A percentile compares a stretch with the other conserved stretches of the same genome.
phyloP scores from a whole-genome alignment of 2,888 invertebrate species.

The Drosophila maculinotata region DNA sequence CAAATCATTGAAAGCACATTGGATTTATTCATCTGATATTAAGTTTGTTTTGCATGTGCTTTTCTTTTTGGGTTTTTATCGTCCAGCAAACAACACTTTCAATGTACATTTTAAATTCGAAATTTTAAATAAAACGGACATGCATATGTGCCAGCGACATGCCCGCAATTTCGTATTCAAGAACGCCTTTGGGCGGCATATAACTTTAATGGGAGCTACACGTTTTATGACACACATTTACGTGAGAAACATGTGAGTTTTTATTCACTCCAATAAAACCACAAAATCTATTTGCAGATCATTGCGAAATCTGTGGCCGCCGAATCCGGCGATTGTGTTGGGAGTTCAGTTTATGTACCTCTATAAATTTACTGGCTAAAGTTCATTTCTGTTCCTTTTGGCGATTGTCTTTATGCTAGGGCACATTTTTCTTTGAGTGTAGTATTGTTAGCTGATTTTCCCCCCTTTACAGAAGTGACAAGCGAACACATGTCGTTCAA shows the following conservation, averaged over 20 bases:
- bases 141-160: constrained; percentile 10
- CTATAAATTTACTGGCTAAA: background rate
- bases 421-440: background rate
- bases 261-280: constrained; percentile 1
- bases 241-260: constrained; percentile 64
- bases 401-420: too few species aligned
- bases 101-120: constrained; percentile 3
- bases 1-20: background rate
- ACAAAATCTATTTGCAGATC: constrained; percentile 9
- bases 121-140: constrained; percentile 19
- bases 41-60: background rate
- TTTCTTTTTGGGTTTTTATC: background rate
- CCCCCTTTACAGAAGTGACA: constrained; percentile 4
- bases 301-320: constrained; percentile 12
- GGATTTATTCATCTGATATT: background rate
- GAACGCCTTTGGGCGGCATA: constrained; percentile 49
- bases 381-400: background rate
- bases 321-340: background rate
- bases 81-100: background rate
- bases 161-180: constrained; percentile 63
- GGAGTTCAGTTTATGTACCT: background rate
- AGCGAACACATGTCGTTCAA: background rate
- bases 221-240: constrained; percentile 68
- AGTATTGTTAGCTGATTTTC: background rate
- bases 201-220: constrained; percentile 71